Conservation (phyloP, 37 sponge, comb jelly and placozoan genomes). For the Aplysina aerophoba region DNA sequence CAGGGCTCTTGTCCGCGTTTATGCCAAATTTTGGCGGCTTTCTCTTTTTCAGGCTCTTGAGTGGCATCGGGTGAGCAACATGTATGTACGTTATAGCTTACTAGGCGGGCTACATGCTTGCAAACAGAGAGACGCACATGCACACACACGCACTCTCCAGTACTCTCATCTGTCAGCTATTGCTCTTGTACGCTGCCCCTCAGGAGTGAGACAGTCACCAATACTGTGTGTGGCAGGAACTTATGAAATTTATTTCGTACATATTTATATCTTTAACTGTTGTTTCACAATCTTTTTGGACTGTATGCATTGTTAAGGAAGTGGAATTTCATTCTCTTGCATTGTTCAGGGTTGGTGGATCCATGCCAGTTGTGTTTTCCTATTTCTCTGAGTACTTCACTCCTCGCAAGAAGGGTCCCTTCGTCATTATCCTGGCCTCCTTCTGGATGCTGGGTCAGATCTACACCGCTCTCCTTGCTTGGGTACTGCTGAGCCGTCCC, state of each 20-base stretch:
- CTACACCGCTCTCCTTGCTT: constrained; percentile 68
- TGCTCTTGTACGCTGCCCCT: no score
- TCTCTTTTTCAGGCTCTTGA: constrained; percentile 81
- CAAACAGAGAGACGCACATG: constrained; percentile 18
- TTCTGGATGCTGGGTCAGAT: constrained; percentile 86
- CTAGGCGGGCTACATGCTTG: not conserved
- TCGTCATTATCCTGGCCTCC: constrained; percentile 69
- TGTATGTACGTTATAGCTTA: not conserved
- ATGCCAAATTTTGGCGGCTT: constrained; percentile 67
- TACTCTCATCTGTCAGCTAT: not conserved
- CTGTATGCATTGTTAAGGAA: no score
- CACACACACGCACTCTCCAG: not conserved
- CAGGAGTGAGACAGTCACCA: no score
- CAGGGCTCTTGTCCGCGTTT: constrained; percentile 82
- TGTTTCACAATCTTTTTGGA: no score
- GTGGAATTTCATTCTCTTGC: no score
- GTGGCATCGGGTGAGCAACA: constrained; percentile 88
- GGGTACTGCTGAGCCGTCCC: constrained; percentile 42
- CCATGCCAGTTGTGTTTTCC: constrained; percentile 86
- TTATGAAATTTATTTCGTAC: no score
- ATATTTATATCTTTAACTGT: no score
- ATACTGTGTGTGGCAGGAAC: no score
- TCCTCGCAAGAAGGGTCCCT: constrained; percentile 50
- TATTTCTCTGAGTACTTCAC: constrained; percentile 87
- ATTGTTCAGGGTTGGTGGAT: constrained; percentile 78